Percentiles rank a stretch among this genome's conserved stretches.
Evolutionary conservation across 2,113 vertebrate genomes (phyloP).

Genomic region (Seriola rivoliana): DNA sequence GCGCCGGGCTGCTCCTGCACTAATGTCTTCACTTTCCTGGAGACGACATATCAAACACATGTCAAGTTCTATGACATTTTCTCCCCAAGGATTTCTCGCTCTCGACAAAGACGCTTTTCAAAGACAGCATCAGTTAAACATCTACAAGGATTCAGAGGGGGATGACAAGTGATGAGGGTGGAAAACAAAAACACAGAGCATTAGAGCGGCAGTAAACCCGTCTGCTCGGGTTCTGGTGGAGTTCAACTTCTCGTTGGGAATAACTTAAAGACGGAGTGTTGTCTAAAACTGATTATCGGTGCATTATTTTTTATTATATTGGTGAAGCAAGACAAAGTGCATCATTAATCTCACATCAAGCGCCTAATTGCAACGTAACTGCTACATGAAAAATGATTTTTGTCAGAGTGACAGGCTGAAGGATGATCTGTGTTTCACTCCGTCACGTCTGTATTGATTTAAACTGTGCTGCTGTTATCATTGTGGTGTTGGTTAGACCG

Average conservation of each 20-base stretch:
- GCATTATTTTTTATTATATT: neutral
- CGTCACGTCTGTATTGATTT: too few relatives aligned
- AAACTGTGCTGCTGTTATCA: too few relatives aligned
- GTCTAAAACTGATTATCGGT: neutral
- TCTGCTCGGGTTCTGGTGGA: neutral
- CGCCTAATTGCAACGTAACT: too few relatives aligned
- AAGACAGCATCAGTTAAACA: constrained; percentile 7
- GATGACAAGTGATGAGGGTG: neutral
- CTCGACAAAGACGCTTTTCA: constrained; percentile 26
- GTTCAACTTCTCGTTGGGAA: neutral
- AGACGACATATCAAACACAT: constrained; percentile 34
- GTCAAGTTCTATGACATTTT: neutral
- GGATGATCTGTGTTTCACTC: too few relatives aligned
- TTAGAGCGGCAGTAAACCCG: neutral
- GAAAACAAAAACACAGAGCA: neutral
- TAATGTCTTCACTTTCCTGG: constrained; percentile 29
- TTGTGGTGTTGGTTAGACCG: too few relatives aligned
- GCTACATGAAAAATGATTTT: too few relatives aligned
- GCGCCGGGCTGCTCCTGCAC: neutral
- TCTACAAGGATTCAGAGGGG: neutral
- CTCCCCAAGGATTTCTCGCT: neutral
- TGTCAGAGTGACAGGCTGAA: too few relatives aligned
- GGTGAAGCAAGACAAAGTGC: too few relatives aligned
- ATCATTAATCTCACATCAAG: too few relatives aligned
- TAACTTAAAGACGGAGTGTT: neutral